Evolutionary conservation across 2,888 invertebrate genomes (phyloP).

Genomic region (Harmothoe impar): DNA sequence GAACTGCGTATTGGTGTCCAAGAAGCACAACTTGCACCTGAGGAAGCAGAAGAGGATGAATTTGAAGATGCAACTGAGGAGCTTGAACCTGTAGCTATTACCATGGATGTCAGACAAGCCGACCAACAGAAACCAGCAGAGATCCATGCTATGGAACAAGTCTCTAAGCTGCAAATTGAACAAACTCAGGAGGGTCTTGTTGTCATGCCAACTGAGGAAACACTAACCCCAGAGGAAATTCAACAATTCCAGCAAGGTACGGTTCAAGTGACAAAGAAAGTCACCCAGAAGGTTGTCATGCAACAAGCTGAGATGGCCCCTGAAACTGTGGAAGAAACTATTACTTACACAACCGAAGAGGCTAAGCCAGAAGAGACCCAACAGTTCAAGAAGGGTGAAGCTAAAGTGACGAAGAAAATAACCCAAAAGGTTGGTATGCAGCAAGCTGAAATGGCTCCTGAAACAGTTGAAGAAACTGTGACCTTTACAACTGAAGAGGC

Average conservation of each 20-base stretch:
- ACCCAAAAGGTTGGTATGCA: constrained; percentile 28
- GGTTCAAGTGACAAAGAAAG: constrained; percentile 1
- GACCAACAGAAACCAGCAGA: constrained; percentile 12
- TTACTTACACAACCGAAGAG: constrained; percentile 52
- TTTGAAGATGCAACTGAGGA: constrained; percentile 62
- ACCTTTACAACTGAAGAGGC: constrained; percentile 45
- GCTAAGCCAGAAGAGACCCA: constrained; percentile 43
- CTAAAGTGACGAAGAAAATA: constrained; percentile 51
- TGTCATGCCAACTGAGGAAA: constrained; percentile 35
- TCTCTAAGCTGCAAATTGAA: background rate
- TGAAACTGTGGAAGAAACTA: constrained; percentile 42
- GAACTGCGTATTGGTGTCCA: constrained; percentile 17
- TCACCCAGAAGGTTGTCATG: constrained; percentile 24
- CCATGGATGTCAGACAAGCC: constrained; percentile 10
- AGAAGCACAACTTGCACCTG: constrained; percentile 25
- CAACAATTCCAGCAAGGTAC: background rate
- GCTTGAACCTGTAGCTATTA: constrained; percentile 54
- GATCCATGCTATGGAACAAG: constrained; percentile 30
- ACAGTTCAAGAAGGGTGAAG: constrained; percentile 36
- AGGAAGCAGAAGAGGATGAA: constrained; percentile 63
- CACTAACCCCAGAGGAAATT: constrained; percentile 28
- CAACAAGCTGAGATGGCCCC: constrained; percentile 46
- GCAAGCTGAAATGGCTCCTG: constrained; percentile 56
- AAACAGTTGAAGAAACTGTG: constrained; percentile 40
- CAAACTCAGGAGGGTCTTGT: constrained; percentile 23